Evolutionary conservation across 2,888 invertebrate genomes (phyloP), one percentile per base, ranked within the genome.

Genomic region (Dryococelus australis): DNA sequence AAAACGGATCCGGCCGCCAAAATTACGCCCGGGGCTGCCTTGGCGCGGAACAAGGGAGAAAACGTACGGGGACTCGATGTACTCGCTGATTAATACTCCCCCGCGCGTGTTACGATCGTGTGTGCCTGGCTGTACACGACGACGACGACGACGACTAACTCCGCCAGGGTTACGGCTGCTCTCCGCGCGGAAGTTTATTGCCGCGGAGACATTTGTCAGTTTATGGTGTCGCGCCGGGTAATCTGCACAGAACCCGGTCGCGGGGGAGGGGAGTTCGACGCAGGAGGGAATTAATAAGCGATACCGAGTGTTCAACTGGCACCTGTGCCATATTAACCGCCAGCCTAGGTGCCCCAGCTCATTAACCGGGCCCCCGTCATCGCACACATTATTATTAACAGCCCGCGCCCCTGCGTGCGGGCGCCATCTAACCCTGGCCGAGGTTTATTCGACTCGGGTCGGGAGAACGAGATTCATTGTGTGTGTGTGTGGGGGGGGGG

Each of bases 171-270:
- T 35, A 35, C 35, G 1, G 35, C 35, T 4, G 35, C 35, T 35
- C 35, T 35, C 35, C 35, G 35, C 35, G 35, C 65, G 20, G 0
- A 20, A 65, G 65, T 65, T 65, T 65, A 65, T n/a, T 65, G 65
- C 65, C n/a, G 65, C 20, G 65, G 65, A n/a, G 65, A 65, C 65
- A 65, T 65, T 65, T 65, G 65, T 65, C 65, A 65, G 65, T 65
- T 65, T 65, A 65, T 47, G 47, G 47, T 47, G 47, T 47, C 47
- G 47, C 47, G 47, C 35, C 65, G n/a, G n/a, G 65, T n/a, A 65
- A 65, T 65, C 65, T n/a, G 65, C 65, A 65, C 65, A 65, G 65
- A n/a, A 65, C 24, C 24, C 24, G 20, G n/a, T 65, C 8, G 65
- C 24, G 24, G 24, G 65, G 65, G 65, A 1, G 65, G 24, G 65